phyloP scores from a whole-genome alignment of 2,797 vertebrate genomes.

The Cichlasoma orientale region DNA sequence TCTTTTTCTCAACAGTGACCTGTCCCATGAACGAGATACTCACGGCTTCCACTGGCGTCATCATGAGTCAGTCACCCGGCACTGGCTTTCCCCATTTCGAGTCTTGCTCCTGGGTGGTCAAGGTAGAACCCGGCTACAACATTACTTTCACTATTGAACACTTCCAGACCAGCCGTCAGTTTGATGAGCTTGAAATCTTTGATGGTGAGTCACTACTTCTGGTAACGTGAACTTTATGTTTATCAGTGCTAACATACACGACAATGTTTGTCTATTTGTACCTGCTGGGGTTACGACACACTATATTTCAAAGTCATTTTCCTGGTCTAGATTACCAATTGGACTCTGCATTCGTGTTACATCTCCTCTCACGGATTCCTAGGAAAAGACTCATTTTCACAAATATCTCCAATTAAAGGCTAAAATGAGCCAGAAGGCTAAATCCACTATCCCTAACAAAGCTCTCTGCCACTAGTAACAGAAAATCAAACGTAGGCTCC shows the following conservation, averaged over 20 bases:
- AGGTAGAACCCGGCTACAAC: slow-evolving; percentile 92
- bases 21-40: slow-evolving; percentile 94
- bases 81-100: slow-evolving; percentile 94
- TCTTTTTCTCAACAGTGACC: slow-evolving; percentile 81
- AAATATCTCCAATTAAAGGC: slow-evolving; percentile 21
- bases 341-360: neutral
- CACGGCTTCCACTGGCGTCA: slow-evolving; percentile 91
- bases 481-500: slow-evolving; percentile 25
- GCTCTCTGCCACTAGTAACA: slow-evolving; percentile 9
- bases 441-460: slow-evolving; percentile 24
- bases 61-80: slow-evolving; percentile 93
- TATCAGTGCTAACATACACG: no score
- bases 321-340: neutral
- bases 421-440: slow-evolving; percentile 28
- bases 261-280: neutral
- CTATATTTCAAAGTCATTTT: neutral
- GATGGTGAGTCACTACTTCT: slow-evolving; percentile 83
- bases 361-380: neutral
- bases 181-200: slow-evolving; percentile 96
- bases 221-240: neutral
- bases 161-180: slow-evolving; percentile 96
- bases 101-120: slow-evolving; percentile 97
- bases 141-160: slow-evolving; percentile 93
- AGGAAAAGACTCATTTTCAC: slow-evolving; percentile 14
- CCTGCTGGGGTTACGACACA: neutral